Conservation (phyloP, 2,113 vertebrate species). For the Acrocephalus kingi region DNA sequence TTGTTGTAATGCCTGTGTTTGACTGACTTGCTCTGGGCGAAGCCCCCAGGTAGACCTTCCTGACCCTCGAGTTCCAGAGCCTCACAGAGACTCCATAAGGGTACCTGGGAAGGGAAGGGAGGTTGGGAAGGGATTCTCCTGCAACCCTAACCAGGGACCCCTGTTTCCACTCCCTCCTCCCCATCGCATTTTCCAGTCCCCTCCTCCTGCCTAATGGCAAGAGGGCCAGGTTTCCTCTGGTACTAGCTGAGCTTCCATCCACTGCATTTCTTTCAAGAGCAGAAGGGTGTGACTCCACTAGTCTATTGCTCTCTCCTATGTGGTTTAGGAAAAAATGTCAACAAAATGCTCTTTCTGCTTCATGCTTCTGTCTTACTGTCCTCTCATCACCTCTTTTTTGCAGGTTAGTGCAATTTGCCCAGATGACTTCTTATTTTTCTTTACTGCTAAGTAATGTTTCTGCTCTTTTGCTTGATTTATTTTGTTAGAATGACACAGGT, state of each 20-base stretch:
- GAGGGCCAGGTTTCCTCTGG: neutral
- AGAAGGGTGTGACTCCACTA: neutral
- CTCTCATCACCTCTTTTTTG: neutral
- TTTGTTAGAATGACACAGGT: neutral
- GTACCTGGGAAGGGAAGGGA: neutral
- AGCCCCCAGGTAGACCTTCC: rapidly evolving
- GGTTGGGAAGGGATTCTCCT: no score
- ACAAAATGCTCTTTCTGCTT: neutral
- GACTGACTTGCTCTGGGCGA: neutral
- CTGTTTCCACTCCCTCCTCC: neutral
- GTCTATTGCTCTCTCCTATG: neutral
- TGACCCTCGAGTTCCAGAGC: neutral
- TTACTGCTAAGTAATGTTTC: neutral
- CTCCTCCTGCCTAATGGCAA: neutral
- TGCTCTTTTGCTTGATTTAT: neutral
- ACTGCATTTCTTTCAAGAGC: neutral
- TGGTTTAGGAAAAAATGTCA: neutral
- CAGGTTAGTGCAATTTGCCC: neutral
- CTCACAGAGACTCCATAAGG: neutral
- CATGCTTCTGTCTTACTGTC: neutral
- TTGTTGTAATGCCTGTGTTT: neutral
- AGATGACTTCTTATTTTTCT: neutral
- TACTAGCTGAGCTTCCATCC: neutral
- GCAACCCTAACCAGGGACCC: neutral
- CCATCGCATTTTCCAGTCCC: neutral